Percentiles rank a stretch among this genome's conserved stretches.
Evolutionary conservation across 2,888 invertebrate species (phyloP).

Genomic region (Lapara coniferarum): DNA sequence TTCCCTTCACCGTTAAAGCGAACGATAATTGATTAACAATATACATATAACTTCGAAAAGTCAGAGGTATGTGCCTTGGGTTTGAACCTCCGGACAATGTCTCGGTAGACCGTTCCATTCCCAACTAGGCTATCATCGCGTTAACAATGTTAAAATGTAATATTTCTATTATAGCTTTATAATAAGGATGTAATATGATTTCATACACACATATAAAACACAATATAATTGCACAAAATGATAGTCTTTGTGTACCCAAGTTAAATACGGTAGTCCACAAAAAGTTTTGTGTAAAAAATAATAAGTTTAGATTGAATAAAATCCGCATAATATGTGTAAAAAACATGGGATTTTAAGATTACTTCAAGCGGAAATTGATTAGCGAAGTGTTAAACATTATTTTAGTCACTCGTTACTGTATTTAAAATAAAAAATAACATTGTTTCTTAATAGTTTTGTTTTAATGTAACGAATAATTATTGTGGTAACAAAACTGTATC

Average conservation of each 20-base stretch:
- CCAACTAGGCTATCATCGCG: no score
- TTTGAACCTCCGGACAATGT: no score
- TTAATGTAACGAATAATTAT: background rate
- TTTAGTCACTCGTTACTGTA: background rate
- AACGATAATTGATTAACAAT: no score
- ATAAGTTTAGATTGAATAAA: background rate
- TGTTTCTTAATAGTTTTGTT: background rate
- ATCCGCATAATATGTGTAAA: background rate
- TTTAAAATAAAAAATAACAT: background rate
- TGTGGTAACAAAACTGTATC: no score
- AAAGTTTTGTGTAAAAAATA: constrained; percentile 10
- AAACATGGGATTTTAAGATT: constrained; percentile 14
- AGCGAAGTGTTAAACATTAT: constrained; percentile 4
- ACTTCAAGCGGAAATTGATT: constrained; percentile 14
- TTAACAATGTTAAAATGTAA: no score
- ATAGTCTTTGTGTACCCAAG: constrained; percentile 1
- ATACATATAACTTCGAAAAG: no score
- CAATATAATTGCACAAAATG: background rate
- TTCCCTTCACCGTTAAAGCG: no score
- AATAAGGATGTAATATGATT: background rate
- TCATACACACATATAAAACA: constrained; percentile 4
- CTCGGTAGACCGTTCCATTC: no score
- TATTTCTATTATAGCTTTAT: no score
- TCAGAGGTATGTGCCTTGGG: no score
- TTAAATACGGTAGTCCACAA: constrained; percentile 8